phyloP scores from a whole-genome alignment of 2,888 invertebrate species.

The Pseudolycoriella hygida region DNA sequence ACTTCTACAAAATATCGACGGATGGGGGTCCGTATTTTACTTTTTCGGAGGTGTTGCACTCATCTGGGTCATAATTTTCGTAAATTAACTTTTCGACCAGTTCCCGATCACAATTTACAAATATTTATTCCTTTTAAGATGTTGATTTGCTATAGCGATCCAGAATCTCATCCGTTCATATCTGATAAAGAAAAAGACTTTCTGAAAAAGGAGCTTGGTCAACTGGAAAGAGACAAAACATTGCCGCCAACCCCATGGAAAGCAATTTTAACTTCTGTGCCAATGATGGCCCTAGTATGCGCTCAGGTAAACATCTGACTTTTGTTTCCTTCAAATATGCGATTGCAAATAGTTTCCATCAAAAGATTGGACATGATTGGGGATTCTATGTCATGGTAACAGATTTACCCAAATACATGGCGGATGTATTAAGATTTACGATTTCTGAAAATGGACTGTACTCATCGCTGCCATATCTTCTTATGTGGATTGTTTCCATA shows the following conservation, averaged over 20 bases:
- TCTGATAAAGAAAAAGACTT: constrained; percentile 50
- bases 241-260: constrained; percentile 53
- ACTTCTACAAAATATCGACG: constrained; percentile 42
- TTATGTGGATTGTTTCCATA: constrained; percentile 42
- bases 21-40: constrained; percentile 67
- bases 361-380: constrained; percentile 40
- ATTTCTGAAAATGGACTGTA: constrained; percentile 40
- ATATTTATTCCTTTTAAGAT: constrained; percentile 22
- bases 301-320: constrained; percentile 35
- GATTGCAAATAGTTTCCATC: not conserved
- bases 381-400: constrained; percentile 47
- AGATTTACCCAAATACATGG: constrained; percentile 45
- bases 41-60: constrained; percentile 59
- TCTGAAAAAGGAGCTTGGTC: constrained; percentile 43
- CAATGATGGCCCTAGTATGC: constrained; percentile 55
- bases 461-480: constrained; percentile 40
- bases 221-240: constrained; percentile 31
- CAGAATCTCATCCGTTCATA: constrained; percentile 56
- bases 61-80: constrained; percentile 54
- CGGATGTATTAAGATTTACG: constrained; percentile 38
- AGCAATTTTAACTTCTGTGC: constrained; percentile 46
- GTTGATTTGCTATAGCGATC: constrained; percentile 47
- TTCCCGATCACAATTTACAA: not conserved
- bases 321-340: not conserved
- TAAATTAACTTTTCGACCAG: constrained; percentile 21